Evolutionary conservation across 92 coral and sea anemone genomes (phyloP), one percentile per base, ranked within the genome.

Genomic region (Paramuricea clavata): DNA sequence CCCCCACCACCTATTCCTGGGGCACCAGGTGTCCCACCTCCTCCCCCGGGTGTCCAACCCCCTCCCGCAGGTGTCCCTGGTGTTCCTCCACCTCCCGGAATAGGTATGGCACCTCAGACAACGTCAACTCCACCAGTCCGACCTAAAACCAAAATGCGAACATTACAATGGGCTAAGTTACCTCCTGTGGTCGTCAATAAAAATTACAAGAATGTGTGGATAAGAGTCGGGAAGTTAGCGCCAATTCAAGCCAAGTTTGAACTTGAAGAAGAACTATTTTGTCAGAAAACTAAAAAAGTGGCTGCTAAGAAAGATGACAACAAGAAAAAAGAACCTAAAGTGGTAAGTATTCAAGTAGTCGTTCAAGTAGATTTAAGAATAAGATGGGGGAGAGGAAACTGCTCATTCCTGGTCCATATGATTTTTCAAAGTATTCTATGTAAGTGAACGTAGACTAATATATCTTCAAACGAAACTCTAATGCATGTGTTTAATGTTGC

Each of bases 131-230:
- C 98, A 16, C 57, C 90, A 6, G 94, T 92, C 32, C 89, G 83
- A 83, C 99, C 99, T 25, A 91, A 89, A 56, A 81, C 92, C 39
- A 96, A 96, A 87, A 96, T 96, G 98, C 82, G 98, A 56, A 90
- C 97, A 22, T 90, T 96, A 10, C 98, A 97, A 39, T 96, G 99
- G 99, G 98, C 95, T 76, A 96, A 96, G 77, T 90, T 96, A 13
- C 97, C 99, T 28, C 93, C 97, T 0, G 93, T 94, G 70, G 90
- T 96, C 32, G 87, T 96, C 7, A 95, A 93, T 78, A 88, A 94
- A 42, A 95, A 94, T 89, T 88, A 90, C 75, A 82, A 85, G 68
- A 91, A 93, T 86, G 95, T 96, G 5, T 96, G 99, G 99, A 77
- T 95, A 0, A 85, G 94, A 23, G 98, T 96, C 21, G 69, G 89